Evolutionary conservation across 2,888 invertebrate genomes (phyloP).

Genomic region (Andrena bicolor): DNA sequence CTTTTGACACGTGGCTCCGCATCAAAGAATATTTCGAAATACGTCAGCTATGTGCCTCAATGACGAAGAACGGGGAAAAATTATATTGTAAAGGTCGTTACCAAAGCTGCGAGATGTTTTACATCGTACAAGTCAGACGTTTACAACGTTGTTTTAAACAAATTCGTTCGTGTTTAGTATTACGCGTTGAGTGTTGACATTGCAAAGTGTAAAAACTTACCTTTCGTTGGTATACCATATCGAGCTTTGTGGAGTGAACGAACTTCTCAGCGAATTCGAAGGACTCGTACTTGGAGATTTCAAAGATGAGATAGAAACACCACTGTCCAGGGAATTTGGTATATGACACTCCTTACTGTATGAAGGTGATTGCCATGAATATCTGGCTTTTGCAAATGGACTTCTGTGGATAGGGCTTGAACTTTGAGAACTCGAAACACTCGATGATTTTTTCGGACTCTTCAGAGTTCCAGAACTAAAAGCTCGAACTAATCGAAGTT

Average conservation of each 20-base stretch:
- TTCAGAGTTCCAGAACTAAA: conserved; percentile 57
- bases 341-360: conserved; percentile 47
- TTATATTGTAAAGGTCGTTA: background rate
- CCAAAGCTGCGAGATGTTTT: background rate
- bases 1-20: conserved; percentile 14
- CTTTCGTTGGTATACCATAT: conserved; percentile 50
- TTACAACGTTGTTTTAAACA: background rate
- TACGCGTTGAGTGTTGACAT: background rate
- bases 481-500: conserved; percentile 70
- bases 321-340: conserved; percentile 51
- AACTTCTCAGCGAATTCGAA: conserved; percentile 42
- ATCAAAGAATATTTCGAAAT: conserved; percentile 23
- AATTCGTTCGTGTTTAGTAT: too few relatives aligned
- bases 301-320: conserved; percentile 43
- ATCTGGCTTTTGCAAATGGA: conserved; percentile 61
- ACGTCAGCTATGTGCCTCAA: background rate
- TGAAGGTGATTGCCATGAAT: conserved; percentile 70
- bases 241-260: conserved; percentile 39
- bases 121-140: background rate
- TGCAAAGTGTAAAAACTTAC: conserved; percentile 51
- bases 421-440: conserved; percentile 60
- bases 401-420: conserved; percentile 65
- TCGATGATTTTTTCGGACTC: conserved; percentile 69
- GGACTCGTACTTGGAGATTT: conserved; percentile 14
- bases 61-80: conserved; percentile 5